Percentiles rank a stretch among this genome's conserved stretches.
These are phyloP conservation scores for Seriola dumerili DNA, from an alignment of 2,113 vertebrate species.

Conservation along the genomic window DNA sequence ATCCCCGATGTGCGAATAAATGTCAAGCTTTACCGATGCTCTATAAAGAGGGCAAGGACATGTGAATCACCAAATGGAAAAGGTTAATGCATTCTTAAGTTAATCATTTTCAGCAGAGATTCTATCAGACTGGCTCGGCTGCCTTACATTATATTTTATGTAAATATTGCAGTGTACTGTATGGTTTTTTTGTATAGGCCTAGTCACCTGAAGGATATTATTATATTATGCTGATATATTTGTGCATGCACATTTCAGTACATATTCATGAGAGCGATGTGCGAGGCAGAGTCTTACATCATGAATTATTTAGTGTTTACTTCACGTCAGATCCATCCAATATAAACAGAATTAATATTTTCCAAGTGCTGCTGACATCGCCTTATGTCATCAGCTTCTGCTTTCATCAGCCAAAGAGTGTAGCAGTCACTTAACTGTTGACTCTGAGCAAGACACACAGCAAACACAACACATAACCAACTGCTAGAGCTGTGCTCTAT, in stretches of 20 bases:
- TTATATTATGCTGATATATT: conserved; percentile 36
- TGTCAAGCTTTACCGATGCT: conserved; percentile 66
- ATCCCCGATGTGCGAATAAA: conserved; percentile 61
- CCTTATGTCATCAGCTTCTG: conserved; percentile 48
- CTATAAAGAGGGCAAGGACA: conserved; percentile 47
- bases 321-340: conserved; percentile 69
- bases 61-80: conserved; percentile 59
- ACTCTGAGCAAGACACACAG: background rate
- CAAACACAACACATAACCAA: background rate
- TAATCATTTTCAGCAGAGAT: conserved; percentile 47
- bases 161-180: background rate
- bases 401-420: conserved; percentile 44
- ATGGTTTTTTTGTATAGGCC: background rate
- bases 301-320: conserved; percentile 85
- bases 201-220: background rate
- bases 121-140: conserved; percentile 18
- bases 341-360: conserved; percentile 72
- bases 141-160: conserved; percentile 21
- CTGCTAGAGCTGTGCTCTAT: background rate
- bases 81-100: conserved; percentile 78
- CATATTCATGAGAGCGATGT: conserved; percentile 70
- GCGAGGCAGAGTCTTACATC: conserved; percentile 32
- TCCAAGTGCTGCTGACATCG: conserved; percentile 54
- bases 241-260: conserved; percentile 47
- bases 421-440: conserved; percentile 1